These are phyloP conservation scores for Branchellion lobata DNA, from an alignment of 2,888 invertebrate species.

Conservation along the genomic window DNA sequence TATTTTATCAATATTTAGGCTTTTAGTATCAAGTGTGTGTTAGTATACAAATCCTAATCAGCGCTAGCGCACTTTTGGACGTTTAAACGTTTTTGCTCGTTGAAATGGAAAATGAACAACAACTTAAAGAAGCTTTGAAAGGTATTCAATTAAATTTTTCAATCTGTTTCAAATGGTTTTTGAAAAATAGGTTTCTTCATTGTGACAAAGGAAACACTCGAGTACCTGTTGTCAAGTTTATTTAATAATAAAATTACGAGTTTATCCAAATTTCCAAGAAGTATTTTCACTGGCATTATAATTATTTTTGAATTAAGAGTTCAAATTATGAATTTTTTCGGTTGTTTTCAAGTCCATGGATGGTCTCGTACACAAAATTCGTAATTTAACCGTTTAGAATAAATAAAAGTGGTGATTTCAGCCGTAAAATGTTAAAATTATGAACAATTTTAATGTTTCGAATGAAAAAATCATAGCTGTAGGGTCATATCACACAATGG, in stretches of 20 bases:
- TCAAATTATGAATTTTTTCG: not conserved
- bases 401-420: no score
- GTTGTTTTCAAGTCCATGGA: no score
- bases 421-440: not conserved
- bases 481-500: no score
- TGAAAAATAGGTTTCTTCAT: not conserved
- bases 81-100: not conserved
- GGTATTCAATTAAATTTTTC: not conserved
- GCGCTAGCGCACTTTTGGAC: not conserved
- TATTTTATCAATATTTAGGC: not conserved
- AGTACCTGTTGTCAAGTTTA: no score
- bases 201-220: not conserved
- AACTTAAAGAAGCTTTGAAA: not conserved
- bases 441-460: not conserved
- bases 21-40: not conserved
- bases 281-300: not conserved
- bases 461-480: not conserved
- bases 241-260: no score
- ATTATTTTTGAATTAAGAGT: not conserved
- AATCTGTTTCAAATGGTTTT: not conserved
- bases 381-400: no score
- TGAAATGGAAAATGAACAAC: not conserved
- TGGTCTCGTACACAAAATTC: no score
- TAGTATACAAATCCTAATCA: not conserved
- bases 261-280: not conserved